Conservation (phyloP, 2,888 invertebrate species). For the Eurytoma californica region DNA sequence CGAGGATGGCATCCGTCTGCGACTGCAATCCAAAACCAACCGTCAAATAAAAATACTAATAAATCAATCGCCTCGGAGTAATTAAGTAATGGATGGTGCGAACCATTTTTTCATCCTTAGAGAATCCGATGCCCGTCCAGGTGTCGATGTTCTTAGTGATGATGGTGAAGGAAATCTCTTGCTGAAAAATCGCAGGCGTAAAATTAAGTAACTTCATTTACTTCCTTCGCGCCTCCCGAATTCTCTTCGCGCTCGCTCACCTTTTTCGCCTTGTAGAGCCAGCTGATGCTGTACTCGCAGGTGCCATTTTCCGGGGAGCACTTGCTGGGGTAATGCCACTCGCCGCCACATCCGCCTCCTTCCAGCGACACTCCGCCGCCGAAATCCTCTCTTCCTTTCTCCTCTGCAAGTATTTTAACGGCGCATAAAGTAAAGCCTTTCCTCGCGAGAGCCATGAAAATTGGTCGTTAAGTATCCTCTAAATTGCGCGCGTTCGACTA, state of each 20-base stretch:
- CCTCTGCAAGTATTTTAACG: conserved; percentile 50
- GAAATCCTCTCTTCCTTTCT: conserved; percentile 60
- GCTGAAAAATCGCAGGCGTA: conserved; percentile 71
- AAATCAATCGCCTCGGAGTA: not conserved
- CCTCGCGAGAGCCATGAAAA: too few relatives aligned
- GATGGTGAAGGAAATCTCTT: conserved; percentile 88
- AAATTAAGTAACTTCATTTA: not conserved
- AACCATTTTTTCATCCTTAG: conserved; percentile 89
- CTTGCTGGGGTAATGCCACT: conserved; percentile 85
- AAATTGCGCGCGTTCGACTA: not conserved
- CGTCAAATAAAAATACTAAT: not conserved
- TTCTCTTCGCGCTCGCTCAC: conserved; percentile 56
- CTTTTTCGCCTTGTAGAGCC: conserved; percentile 81
- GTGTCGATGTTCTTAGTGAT: conserved; percentile 85
- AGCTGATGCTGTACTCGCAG: conserved; percentile 88
- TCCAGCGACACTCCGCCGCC: conserved; percentile 59
- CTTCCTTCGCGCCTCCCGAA: not conserved
- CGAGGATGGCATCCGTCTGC: conserved; percentile 91
- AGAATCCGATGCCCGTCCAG: conserved; percentile 95
- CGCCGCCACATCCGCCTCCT: conserved; percentile 82
- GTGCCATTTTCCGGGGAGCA: conserved; percentile 81
- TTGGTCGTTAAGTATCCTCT: not conserved
- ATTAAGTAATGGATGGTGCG: conserved; percentile 56
- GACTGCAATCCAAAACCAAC: conserved; percentile 76
- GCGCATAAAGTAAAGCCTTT: conserved; percentile 4